These are phyloP conservation scores for Molorchus minor DNA, from an alignment of 2,888 invertebrate species.

Conservation along the genomic window DNA sequence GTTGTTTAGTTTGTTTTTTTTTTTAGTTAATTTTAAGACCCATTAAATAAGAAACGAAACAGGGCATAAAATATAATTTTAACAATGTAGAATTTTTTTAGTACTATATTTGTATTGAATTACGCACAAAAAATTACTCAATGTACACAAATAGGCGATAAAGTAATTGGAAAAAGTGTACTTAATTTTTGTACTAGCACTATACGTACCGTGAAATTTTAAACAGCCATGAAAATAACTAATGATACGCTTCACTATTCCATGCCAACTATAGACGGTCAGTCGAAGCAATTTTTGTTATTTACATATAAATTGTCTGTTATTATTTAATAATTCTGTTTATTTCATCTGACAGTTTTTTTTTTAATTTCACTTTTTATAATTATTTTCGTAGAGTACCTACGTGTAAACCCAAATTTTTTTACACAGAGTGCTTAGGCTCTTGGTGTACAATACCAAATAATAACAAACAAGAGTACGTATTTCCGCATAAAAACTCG, in stretches of 20 bases:
- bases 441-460: no score
- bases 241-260: constrained; percentile 36
- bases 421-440: no score
- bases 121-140: constrained; percentile 19
- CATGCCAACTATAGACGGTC: constrained; percentile 20
- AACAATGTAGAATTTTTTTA: no score
- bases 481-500: no score
- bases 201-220: constrained; percentile 35
- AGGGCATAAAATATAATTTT: no score
- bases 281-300: constrained; percentile 26
- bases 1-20: background rate
- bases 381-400: no score
- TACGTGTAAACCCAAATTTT: no score
- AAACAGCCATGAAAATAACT: constrained; percentile 37
- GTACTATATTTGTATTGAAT: constrained; percentile 14
- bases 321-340: constrained; percentile 28
- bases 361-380: constrained; percentile 10
- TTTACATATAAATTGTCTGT: constrained; percentile 32
- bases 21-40: no score
- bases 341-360: constrained; percentile 4
- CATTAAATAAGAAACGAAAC: no score
- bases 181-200: constrained; percentile 11
- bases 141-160: constrained; percentile 15
- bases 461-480: no score
- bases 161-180: constrained; percentile 19